Evolutionary conservation across 2,888 invertebrate species (phyloP).

Genomic region (Caenorhabditis afra): DNA sequence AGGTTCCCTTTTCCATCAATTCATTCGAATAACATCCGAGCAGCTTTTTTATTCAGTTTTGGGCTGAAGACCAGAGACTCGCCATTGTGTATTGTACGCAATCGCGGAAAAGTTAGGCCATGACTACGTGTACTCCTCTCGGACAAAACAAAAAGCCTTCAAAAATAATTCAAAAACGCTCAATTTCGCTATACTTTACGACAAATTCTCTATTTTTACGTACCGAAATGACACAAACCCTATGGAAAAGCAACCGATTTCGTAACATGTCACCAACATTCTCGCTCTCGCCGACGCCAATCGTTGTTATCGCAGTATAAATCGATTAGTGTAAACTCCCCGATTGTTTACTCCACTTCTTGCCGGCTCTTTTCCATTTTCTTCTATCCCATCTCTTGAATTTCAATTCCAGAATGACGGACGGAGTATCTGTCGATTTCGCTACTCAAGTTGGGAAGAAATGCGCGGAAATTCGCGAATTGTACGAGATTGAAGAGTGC

Average conservation of each 20-base stretch:
- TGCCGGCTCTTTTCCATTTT: background rate
- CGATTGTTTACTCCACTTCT: constrained; percentile 38
- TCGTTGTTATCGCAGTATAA: constrained; percentile 1
- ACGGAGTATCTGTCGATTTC: constrained; percentile 37
- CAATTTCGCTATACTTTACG: too few species aligned
- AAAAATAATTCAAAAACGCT: too few species aligned
- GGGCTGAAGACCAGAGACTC: too few species aligned
- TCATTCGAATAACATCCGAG: too few species aligned
- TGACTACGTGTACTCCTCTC: too few species aligned
- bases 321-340: constrained; percentile 40
- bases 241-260: background rate
- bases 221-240: background rate
- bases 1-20: background rate
- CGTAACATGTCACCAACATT: constrained; percentile 16
- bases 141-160: too few species aligned
- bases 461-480: constrained; percentile 58
- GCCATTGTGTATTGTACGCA: too few species aligned
- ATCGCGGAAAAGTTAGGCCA: too few species aligned
- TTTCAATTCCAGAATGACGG: constrained; percentile 29
- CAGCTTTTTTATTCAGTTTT: too few species aligned
- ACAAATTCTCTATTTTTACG: too few species aligned
- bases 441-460: constrained; percentile 33
- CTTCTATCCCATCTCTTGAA: background rate
- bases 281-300: constrained; percentile 1
- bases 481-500: constrained; percentile 60